These are phyloP conservation scores for Philereme vetulata DNA, from an alignment of 2,888 invertebrate species.

Conservation along the genomic window DNA sequence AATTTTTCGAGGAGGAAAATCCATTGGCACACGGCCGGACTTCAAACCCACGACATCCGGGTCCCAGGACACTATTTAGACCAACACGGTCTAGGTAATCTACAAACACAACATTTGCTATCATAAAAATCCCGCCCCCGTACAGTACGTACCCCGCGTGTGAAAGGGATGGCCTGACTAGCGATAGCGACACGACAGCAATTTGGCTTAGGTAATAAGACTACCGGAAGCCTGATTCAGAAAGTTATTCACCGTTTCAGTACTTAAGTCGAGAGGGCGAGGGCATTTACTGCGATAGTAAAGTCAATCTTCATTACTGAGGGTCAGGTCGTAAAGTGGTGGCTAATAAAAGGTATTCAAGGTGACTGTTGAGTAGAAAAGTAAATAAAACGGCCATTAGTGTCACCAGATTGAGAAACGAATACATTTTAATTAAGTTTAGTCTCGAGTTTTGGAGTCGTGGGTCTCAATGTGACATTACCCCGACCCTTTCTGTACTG, in stretches of 20 bases:
- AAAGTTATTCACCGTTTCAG: constrained; percentile 37
- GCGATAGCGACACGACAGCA: no score
- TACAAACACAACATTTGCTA: no score
- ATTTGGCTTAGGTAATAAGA: no score
- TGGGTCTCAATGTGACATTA: constrained; percentile 21
- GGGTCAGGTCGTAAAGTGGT: constrained; percentile 35
- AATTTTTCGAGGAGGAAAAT: no score
- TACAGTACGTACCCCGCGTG: no score
- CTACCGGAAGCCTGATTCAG: constrained; percentile 23
- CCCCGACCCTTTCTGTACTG: background rate
- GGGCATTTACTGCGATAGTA: constrained; percentile 49
- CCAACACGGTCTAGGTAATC: no score
- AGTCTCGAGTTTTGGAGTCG: constrained; percentile 22
- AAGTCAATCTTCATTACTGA: constrained; percentile 63
- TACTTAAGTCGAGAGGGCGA: constrained; percentile 36
- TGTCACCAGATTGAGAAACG: constrained; percentile 22
- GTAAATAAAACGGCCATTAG: constrained; percentile 32
- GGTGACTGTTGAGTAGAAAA: constrained; percentile 33
- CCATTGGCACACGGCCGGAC: no score
- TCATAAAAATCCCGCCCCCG: no score
- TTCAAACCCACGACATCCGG: no score
- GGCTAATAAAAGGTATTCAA: constrained; percentile 49
- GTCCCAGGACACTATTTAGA: no score
- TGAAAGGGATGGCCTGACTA: no score
- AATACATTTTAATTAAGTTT: constrained; percentile 34